These are phyloP conservation scores for Microcebus jonahi DNA, from an alignment of 2,113 vertebrate species.

Conservation along the genomic window DNA sequence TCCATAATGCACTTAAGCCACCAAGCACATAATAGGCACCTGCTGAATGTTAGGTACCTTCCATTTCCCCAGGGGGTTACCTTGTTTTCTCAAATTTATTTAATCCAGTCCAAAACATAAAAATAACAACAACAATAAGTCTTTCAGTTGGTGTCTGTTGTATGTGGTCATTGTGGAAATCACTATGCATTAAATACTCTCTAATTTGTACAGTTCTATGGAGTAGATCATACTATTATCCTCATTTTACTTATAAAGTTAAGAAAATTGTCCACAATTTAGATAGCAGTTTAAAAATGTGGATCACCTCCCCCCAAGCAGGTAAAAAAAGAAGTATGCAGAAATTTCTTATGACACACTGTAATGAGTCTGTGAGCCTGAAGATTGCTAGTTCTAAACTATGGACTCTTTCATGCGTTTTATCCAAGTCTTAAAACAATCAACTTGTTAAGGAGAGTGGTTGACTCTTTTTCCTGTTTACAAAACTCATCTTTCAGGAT, in stretches of 20 bases:
- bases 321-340: not conserved
- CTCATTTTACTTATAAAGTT: not conserved
- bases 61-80: not conserved
- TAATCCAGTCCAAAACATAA: not conserved
- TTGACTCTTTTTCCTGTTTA: not conserved
- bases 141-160: not conserved
- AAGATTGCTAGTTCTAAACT: not conserved
- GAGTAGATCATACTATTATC: not conserved
- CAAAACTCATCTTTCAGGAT: not conserved
- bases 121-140: not conserved
- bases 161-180: not conserved
- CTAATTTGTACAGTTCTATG: not conserved
- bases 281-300: not conserved
- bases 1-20: not conserved
- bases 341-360: not conserved
- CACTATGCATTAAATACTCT: not conserved
- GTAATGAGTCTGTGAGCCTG: not conserved
- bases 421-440: not conserved
- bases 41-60: not conserved
- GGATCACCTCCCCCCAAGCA: not conserved
- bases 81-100: not conserved
- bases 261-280: not conserved
- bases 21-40: not conserved
- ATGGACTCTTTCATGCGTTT: not conserved
- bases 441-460: not conserved